These are phyloP conservation scores for Saguinus midas DNA, from an alignment of 2,113 vertebrate genomes.

Conservation along the genomic window DNA sequence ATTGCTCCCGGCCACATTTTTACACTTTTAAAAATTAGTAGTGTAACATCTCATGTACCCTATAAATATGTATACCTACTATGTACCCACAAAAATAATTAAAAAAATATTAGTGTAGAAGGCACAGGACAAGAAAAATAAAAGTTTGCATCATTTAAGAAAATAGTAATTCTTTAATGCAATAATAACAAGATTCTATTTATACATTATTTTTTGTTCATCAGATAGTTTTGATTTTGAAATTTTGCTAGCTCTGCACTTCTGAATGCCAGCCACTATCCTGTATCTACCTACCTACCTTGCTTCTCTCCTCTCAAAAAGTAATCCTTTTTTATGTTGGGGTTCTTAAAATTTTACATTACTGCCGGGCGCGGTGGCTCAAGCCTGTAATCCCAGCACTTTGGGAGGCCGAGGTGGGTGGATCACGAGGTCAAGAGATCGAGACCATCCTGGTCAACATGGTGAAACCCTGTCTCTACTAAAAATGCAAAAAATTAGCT, in stretches of 20 bases:
- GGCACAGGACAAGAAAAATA: not conserved
- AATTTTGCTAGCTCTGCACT: slow-evolving; percentile 8
- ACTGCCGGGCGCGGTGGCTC: not conserved
- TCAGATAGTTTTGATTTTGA: slow-evolving; percentile 11
- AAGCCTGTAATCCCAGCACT: no score
- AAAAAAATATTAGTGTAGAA: not conserved
- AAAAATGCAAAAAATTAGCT: no score
- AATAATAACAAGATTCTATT: slow-evolving; percentile 12
- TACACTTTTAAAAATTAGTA: no score
- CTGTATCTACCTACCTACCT: not conserved
- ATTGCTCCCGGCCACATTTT: not conserved
- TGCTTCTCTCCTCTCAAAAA: not conserved
- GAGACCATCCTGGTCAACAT: no score
- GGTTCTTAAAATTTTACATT: slow-evolving; percentile 17
- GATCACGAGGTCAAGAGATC: no score
- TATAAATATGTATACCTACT: no score
- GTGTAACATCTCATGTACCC: no score
- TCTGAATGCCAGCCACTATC: not conserved
- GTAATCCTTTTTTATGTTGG: not conserved
- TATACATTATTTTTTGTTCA: not conserved
- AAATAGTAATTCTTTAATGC: slow-evolving; percentile 25
- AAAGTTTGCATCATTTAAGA: not conserved
- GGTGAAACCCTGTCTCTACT: no score
- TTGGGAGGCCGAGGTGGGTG: no score
- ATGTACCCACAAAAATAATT: no score